These are phyloP conservation scores for Lordiphosa fenestrarum DNA, from an alignment of 2,888 invertebrate species.

Conservation along the genomic window DNA sequence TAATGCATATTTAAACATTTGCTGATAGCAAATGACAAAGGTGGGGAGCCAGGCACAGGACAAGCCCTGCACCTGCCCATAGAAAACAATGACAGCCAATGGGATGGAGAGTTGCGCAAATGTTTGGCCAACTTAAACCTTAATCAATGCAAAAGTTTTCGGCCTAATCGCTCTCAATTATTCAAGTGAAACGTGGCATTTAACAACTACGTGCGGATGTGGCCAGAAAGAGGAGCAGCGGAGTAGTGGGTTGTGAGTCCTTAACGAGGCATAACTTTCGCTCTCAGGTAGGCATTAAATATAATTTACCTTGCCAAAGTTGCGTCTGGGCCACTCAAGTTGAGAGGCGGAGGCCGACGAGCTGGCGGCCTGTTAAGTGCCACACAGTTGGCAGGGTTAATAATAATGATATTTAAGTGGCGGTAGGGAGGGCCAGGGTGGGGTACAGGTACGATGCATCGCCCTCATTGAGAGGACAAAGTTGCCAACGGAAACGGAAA, in stretches of 20 bases:
- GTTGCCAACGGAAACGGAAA: slow-evolving; percentile 74
- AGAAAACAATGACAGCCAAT: slow-evolving; percentile 38
- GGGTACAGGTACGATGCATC: slow-evolving; percentile 23
- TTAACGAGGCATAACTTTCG: slow-evolving; percentile 74
- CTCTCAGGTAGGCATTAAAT: slow-evolving; percentile 50
- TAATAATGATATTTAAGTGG: slow-evolving; percentile 71
- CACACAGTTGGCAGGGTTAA: slow-evolving; percentile 58
- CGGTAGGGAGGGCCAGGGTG: slow-evolving; percentile 3
- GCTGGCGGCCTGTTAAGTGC: slow-evolving; percentile 52
- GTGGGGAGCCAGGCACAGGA: slow-evolving; percentile 35
- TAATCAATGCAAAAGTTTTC: slow-evolving; percentile 79
- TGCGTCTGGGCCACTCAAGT: slow-evolving; percentile 53
- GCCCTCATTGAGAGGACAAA: slow-evolving; percentile 50
- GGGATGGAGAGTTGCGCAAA: slow-evolving; percentile 47
- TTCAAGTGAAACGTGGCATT: slow-evolving; percentile 79
- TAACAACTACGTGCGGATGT: slow-evolving; percentile 75
- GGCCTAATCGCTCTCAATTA: slow-evolving; percentile 79
- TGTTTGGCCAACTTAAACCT: slow-evolving; percentile 73
- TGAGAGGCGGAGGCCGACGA: slow-evolving; percentile 23
- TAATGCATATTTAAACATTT: slow-evolving; percentile 76
- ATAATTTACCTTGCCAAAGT: slow-evolving; percentile 45
- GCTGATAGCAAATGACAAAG: slow-evolving; percentile 75
- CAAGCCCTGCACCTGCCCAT: slow-evolving; percentile 15
- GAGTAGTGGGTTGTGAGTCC: slow-evolving; percentile 21
- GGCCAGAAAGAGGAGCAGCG: slow-evolving; percentile 7